These are phyloP conservation scores for Hipparchia sbordonii DNA, from an alignment of 2,888 invertebrate genomes.

Conservation along the genomic window DNA sequence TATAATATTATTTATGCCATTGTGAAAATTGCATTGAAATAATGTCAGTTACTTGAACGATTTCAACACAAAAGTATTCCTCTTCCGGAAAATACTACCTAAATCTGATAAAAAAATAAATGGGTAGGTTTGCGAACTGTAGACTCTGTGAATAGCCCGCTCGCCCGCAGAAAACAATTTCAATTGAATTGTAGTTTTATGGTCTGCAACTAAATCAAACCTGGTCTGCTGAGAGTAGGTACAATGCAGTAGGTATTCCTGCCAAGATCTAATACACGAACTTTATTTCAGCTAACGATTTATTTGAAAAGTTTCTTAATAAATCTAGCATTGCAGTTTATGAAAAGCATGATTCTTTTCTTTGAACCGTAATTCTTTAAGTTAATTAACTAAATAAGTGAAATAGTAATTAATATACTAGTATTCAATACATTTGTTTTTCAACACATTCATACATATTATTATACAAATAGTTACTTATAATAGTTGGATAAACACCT, in stretches of 20 bases:
- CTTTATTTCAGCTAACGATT: slow-evolving; percentile 11
- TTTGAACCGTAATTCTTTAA: neutral
- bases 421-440: no score
- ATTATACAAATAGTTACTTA: no score
- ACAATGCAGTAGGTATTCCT: slow-evolving; percentile 17
- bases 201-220: slow-evolving; percentile 19
- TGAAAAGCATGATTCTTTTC: neutral
- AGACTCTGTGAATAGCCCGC: slow-evolving; percentile 3
- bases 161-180: slow-evolving; percentile 12
- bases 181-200: slow-evolving; percentile 25
- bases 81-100: neutral
- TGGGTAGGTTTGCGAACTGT: neutral
- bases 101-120: slow-evolving; percentile 4
- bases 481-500: no score
- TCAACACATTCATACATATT: no score
- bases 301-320: slow-evolving; percentile 15
- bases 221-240: slow-evolving; percentile 5
- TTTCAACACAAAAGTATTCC: neutral
- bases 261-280: slow-evolving; percentile 19
- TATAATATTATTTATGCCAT: no score
- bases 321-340: slow-evolving; percentile 2
- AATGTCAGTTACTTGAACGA: neutral
- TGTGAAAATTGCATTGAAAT: neutral
- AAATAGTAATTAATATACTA: no score
- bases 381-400: neutral